Evolutionary conservation across 2,113 vertebrate genomes (phyloP).

Genomic region (Engystomops pustulosus): DNA sequence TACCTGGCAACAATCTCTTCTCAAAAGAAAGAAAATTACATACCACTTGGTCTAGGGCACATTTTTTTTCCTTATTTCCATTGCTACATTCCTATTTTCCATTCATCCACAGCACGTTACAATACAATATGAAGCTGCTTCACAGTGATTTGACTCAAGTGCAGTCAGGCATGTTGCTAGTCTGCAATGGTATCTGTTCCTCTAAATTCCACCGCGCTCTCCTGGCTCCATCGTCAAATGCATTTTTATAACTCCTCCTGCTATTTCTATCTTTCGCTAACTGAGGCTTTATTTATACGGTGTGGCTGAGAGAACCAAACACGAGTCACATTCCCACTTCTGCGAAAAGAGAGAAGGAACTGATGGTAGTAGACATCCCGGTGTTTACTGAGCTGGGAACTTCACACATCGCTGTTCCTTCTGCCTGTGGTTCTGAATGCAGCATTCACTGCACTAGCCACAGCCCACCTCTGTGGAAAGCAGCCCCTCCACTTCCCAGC

Average conservation of each 20-base stretch:
- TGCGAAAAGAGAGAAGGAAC: conserved; percentile 21
- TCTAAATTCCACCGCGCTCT: conserved; percentile 68
- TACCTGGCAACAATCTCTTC: conserved; percentile 78
- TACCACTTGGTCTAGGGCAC: conserved; percentile 67
- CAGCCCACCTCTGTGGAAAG: conserved; percentile 63
- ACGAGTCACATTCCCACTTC: conserved; percentile 58
- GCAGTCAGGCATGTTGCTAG: conserved; percentile 70
- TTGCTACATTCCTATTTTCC: conserved; percentile 64
- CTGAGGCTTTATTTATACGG: conserved; percentile 63
- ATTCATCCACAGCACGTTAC: conserved; percentile 65
- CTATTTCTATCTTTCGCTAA: conserved; percentile 68
- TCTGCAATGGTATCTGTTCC: conserved; percentile 68
- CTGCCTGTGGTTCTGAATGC: conserved; percentile 66
- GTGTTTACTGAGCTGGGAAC: conserved; percentile 61
- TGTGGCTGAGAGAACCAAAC: conserved; percentile 59
- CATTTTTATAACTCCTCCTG: conserved; percentile 68
- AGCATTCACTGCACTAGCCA: conserved; percentile 63
- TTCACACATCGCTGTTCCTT: conserved; percentile 64
- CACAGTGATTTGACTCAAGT: conserved; percentile 70
- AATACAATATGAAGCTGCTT: conserved; percentile 66
- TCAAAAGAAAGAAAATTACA: conserved; percentile 69
- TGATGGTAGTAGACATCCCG: conserved; percentile 54
- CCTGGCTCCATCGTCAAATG: conserved; percentile 63
- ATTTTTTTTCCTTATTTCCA: conserved; percentile 62
- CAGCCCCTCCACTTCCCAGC: conserved; percentile 62